Base-by-base conservation (phyloP, 1,140 invertebrate genomes). In the Sesamia nonagrioides region DNA sequence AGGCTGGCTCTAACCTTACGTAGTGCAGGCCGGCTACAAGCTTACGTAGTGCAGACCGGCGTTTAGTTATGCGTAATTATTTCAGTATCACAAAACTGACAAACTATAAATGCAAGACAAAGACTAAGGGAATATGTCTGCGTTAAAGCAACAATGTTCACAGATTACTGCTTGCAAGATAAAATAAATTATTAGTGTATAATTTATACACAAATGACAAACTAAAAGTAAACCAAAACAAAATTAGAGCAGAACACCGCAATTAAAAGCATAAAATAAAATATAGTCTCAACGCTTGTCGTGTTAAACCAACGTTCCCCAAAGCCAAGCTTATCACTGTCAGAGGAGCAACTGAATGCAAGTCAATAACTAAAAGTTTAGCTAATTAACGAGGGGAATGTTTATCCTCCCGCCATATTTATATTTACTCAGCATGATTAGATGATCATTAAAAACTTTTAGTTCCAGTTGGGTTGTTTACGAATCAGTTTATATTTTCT, bases 301-400 rank as follows among this genome's bases (percentile, higher is more conserved):
- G 42, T 27, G 42, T 63, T 63, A 11, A 60, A 60, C 11, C n/a
- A 11, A 40, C 35, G 13, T 9, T 48, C 42, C 66, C 37, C 50
- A 33, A 69, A 69, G 66, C 66, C 18, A 6, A 21, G 66, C 66
- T 69, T 69, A 69, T 69, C 66, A 69, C 61, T 66, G 66, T 69
- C 66, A 69, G 18, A 48, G 33, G 9, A 21, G 35, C 18, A 27
- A 69, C 21, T 58, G 33, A 69, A 42, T 50, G 42, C 42, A 58
- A 82, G 82, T 87, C 86, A 84, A 87, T 87, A 85, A 80, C 75
- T 84, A 63, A 83, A 87, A 87, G 79, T 87, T 84, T 63, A 80
- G 79, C 81, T 85, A 82, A 87, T 85, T 87, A 85, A 79, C 77
- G 78, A 60, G 27, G 42, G 71, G 50, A 21, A 45, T 74, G 71